Conservation (phyloP, 2,113 vertebrate genomes). For the Daboia siamensis region DNA sequence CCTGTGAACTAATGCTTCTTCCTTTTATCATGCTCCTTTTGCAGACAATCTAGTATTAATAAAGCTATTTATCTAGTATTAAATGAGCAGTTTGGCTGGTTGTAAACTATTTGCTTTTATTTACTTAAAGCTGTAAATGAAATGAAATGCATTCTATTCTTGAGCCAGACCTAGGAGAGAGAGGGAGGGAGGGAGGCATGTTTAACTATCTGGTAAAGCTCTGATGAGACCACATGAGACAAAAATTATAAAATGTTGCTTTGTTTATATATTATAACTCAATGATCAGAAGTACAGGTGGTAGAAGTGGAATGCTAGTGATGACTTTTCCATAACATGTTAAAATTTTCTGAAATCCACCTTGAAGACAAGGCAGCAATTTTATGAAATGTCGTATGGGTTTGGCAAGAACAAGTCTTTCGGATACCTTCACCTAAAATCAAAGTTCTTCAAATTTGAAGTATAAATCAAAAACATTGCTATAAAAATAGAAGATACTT, state of each 20-base stretch:
- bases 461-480: not conserved
- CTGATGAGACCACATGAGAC: not conserved
- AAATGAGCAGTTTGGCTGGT: not conserved
- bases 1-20: not conserved
- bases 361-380: not conserved
- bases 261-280: not conserved
- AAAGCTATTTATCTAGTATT: not conserved
- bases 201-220: not conserved
- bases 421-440: not conserved
- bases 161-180: not conserved
- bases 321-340: not conserved
- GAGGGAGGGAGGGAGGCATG: not conserved
- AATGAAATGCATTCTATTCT: not conserved
- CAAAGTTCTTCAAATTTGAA: not conserved
- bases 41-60: not conserved
- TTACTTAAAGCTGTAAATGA: not conserved
- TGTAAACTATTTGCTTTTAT: not conserved
- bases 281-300: not conserved
- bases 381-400: not conserved
- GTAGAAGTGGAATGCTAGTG: not conserved
- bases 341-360: not conserved
- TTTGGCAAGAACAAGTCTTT: not conserved
- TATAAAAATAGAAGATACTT: not conserved
- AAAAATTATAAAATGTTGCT: not conserved
- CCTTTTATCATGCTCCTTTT: not conserved